Base-by-base conservation (phyloP, 2,888 invertebrate genomes). In the Stenurella melanura region DNA sequence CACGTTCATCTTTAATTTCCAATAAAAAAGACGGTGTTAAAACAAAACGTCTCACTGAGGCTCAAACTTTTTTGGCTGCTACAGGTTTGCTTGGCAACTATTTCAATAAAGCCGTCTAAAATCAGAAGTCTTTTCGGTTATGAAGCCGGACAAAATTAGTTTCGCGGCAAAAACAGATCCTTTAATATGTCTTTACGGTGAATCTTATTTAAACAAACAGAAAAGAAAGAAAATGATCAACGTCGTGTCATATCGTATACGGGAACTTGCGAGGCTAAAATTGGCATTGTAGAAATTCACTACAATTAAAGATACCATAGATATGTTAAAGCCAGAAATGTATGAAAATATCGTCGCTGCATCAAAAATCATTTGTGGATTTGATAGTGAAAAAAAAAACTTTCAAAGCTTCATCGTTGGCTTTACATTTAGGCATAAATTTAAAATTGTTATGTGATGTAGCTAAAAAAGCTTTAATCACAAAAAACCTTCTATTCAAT, bases 301-400 rank as follows among this genome's bases (percentile, higher is more conserved):
- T 18, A 60, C 75, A 17, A 64, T 75, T 57, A 15, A 9, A 12
- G 64, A 42, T 21, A 58, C n/a, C n/a, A 58, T 73, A 0, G 73
- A 78, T 58, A 17, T 69, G 11, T 54, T 78, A 54, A 78, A 74
- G 30, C 76, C 78, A 26, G 76, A 76, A 66, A 69, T 64, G n/a
- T 78, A 76, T 38, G 42, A 70, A 10, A n/a, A 74, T 56, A 76
- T 78, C 74, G 11, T 78, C 26, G 76, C 78, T 12, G 76, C 76
- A n/a, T 7, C 68, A 2, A 68, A 68, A 68, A 54, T 68, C 12
- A 68, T 68, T n/a, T 18, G 54, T 21, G n/a, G 30, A 1, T 68
- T 12, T 54, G 30, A 68, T 54, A 21, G 10, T 12, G 56, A 75
- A n/a, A 75, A 66, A 15, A 50, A 50, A 50, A 50, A 50, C 50